Evolutionary conservation across 1,140 invertebrate species (phyloP), one percentile per base, ranked within the genome.

Genomic region (Aleiodes sp.): DNA sequence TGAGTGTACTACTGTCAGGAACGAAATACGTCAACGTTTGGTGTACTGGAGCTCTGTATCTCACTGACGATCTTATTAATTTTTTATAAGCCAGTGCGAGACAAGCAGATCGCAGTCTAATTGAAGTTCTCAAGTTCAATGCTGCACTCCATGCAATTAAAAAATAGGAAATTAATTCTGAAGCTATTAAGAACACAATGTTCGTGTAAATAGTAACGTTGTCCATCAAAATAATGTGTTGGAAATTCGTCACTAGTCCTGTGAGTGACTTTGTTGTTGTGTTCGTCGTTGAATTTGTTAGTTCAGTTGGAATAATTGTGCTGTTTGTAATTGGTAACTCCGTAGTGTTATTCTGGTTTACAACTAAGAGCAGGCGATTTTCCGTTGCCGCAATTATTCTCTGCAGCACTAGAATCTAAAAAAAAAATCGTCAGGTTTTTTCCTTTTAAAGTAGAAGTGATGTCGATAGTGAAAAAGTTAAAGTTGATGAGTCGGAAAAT

Each of bases 1-100:
- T 73, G 0, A 79, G 59, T 4, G 68, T 75, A 37, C 76, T 72
- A 39, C 76, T 76, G 37, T 76, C 73, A 31, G 76, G 73, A 14
- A 76, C 73, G 52, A 76, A 74, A 59, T 76, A 75, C 2, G 72
- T 77, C 59, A 79, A 70, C 0, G 71, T 79, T 76, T 79, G 75
- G 52, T 80, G 71, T 9, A 75, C 71, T 10, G 73, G 72, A 41
- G 75, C 72, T 24, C 71, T 65, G 63, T 72, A 75, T 63, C 73
- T 52, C 8, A 78, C 59, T 12, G 78, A 80, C 10, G 76, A 75
- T 2, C 67, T 63, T 16, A 80, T 41, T 0, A 77, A 39, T 43
- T 76, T 77, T 56, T 73, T 75, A 60, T 77, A 80, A 8, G 72
- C 72, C 0, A 78, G 57, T 19, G 78, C 68, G 0, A 80, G 39